Evolutionary conservation across 2,797 vertebrate species (phyloP), one percentile per base, ranked within the genome.

Genomic region (Lateolabrax maculatus): DNA sequence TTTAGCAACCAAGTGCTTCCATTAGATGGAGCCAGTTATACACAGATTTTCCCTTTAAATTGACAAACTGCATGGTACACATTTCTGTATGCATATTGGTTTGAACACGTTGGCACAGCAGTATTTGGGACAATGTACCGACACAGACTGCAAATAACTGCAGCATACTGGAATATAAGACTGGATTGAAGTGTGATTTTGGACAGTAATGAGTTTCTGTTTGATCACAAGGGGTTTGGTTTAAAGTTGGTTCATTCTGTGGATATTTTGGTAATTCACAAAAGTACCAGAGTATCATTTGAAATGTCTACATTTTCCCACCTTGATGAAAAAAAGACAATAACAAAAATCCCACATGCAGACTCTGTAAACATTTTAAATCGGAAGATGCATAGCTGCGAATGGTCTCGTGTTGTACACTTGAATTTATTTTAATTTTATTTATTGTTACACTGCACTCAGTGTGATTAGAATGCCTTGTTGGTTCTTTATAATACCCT

Each of bases 1-100:
- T 48, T 68, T 15, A 76, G 36, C 19, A 37, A 62, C 81, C 19
- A 49, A 12, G 41, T 70, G 31, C 44, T 64, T 69, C 87, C 88
- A 83, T 81, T 83, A 93, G 90, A 89, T 89, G 90, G 87, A 83
- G 90, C 89, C 69, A 86, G 61, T 82, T 62, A 61, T 63, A 76
- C 87, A 90, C 16, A 46, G 19, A 80, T 69, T 56, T 65, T 43
- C 37, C 39, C 8, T 64, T 6, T 36, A 67, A 57, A 62, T 41
- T 74, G 34, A 81, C 71, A 72, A 71, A 44, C 63, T 69, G 61
- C 39, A 56, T 7, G 48, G 29, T 0, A 5, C 65, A 75, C 51
- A 56, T 73, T 53, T 76, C 21, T 57, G 10, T 51, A 13, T 63
- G 53, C 57, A 67, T 51, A 56, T 52, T 69, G 43, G 37, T 21